Evolutionary conservation across 2,888 invertebrate species (phyloP).

Genomic region (Cyclophora albipunctata): DNA sequence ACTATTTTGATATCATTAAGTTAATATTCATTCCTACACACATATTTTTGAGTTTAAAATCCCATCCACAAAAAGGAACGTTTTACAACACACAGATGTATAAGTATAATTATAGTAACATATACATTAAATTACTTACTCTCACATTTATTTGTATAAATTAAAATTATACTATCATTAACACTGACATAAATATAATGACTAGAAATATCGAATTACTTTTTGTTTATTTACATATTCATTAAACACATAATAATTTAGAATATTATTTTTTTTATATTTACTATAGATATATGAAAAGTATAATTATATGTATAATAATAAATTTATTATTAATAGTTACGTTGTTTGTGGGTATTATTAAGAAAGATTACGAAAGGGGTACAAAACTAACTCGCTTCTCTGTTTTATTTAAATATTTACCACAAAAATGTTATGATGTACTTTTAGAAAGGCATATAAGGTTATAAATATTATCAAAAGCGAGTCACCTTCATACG

Average conservation of each 20-base stretch:
- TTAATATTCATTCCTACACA: slow-evolving; percentile 48
- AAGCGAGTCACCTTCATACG: slow-evolving; percentile 31
- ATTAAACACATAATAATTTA: slow-evolving; percentile 51
- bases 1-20: slow-evolving; percentile 39
- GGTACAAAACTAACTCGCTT: slow-evolving; percentile 32
- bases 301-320: slow-evolving; percentile 7
- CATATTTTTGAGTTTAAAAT: slow-evolving; percentile 49
- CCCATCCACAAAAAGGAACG: slow-evolving; percentile 61
- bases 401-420: slow-evolving; percentile 20
- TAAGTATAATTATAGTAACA: slow-evolving; percentile 36
- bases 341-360: slow-evolving; percentile 16
- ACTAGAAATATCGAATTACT: slow-evolving; percentile 47
- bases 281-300: slow-evolving; percentile 38
- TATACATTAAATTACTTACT: slow-evolving; percentile 39
- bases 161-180: slow-evolving; percentile 34
- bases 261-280: slow-evolving; percentile 47
- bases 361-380: slow-evolving; percentile 8
- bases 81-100: slow-evolving; percentile 55
- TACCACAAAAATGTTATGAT: slow-evolving; percentile 19
- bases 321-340: slow-evolving; percentile 22
- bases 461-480: slow-evolving; percentile 25
- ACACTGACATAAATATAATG: slow-evolving; percentile 48
- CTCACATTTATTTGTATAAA: slow-evolving; percentile 43
- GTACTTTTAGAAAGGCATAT: slow-evolving; percentile 34
- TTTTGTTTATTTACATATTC: slow-evolving; percentile 48